Evolutionary conservation across 2,888 invertebrate genomes (phyloP).

Genomic region (Malacosoma neustria): DNA sequence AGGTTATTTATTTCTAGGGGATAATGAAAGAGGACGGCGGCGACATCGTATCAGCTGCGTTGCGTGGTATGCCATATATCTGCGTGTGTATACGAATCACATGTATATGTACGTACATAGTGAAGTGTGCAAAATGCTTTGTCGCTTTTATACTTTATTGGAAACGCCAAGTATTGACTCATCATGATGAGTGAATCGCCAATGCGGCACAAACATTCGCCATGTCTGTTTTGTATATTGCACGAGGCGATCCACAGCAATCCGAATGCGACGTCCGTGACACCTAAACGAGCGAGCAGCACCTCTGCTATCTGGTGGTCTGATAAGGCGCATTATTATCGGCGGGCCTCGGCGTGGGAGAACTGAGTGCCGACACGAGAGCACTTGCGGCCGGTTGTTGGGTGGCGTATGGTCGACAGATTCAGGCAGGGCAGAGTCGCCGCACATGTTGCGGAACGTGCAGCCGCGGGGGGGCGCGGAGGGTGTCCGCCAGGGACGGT

Average conservation of each 20-base stretch:
- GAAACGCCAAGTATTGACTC: conserved; percentile 35
- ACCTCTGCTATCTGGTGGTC: conserved; percentile 70
- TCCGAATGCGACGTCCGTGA: conserved; percentile 55
- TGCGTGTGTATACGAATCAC: background rate
- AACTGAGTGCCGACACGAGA: conserved; percentile 39
- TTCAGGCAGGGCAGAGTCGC: conserved; percentile 27
- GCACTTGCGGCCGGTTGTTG: conserved; percentile 42
- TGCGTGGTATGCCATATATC: background rate
- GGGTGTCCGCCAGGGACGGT: conserved; percentile 52
- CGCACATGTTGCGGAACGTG: conserved; percentile 72
- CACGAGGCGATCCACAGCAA: conserved; percentile 36
- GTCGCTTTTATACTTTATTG: conserved; percentile 24
- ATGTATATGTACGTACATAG: conserved; percentile 6
- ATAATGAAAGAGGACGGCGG: too few species aligned
- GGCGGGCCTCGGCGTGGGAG: conserved; percentile 55
- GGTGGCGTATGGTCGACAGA: conserved; percentile 31
- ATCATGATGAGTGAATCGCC: conserved; percentile 41
- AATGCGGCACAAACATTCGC: conserved; percentile 42
- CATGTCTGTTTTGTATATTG: conserved; percentile 29
- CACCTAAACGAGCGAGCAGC: conserved; percentile 66
- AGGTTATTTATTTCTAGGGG: too few species aligned
- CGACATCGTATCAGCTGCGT: background rate
- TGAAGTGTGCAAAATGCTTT: conserved; percentile 18
- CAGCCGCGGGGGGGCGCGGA: conserved; percentile 28
- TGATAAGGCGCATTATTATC: conserved; percentile 63